Evolutionary conservation across 2,888 invertebrate species (phyloP), one percentile per base, ranked within the genome.

Genomic region (Hybos culiciformis): DNA sequence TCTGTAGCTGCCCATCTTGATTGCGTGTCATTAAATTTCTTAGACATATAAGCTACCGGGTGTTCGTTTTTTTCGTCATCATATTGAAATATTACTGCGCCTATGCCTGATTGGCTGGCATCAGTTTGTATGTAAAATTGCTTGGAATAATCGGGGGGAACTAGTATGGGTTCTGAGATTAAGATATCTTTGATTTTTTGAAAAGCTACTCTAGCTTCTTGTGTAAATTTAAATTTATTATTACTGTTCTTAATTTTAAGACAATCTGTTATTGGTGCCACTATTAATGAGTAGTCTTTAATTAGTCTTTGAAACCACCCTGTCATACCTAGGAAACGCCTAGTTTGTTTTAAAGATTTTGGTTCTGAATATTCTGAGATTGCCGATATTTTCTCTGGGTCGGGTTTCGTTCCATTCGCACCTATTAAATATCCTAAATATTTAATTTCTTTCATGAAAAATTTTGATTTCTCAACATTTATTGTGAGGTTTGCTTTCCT

Each of bases 1-100:
- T 59, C 56, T 7, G 52, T 52, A 3, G 51, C 48, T 3, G 51
- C 41, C 42, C 49, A 55, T 31, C 56, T 56, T 17, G 51, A 21
- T 45, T 57, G 6, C 9, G 23, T 23, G 9, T 9, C 9, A 23
- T 23, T 21, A 21, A 21, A 21, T 33, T 33, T 41, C 33, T 21
- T 19, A 18, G n/a, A 40, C 19, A 32, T 32, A 23, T 7, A 23
- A 9, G 23, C 23, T 7, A 23, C 9, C 6, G 39, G 38, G 26
- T 29, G 44, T 11, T 29, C 31, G 15, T 14, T 11, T 4, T 36
- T 31, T 5, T 36, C 11, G 7, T 45, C 40, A 11, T 37, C 39
- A 23, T 24, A 23, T 39, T 46, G 43, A 1, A 39, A 42, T 5
- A 48, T 36, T 4, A 43, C 41, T 12, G 41, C 46, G 15, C 46